phyloP scores from a whole-genome alignment of 2,113 vertebrate genomes.

The Tragelaphus scriptus region DNA sequence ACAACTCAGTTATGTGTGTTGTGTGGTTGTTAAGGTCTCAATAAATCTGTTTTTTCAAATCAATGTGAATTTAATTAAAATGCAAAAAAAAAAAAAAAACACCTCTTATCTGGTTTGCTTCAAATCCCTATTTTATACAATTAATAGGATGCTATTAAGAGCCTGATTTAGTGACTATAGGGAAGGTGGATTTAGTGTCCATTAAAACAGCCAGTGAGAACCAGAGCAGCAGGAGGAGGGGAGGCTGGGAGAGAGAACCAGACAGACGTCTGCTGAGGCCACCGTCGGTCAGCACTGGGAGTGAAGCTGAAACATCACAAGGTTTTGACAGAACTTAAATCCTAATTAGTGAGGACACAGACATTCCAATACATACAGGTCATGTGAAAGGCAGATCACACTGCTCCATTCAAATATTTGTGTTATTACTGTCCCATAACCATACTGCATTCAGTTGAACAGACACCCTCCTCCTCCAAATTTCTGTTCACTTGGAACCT shows the following conservation, averaged over 20 bases:
- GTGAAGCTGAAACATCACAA: not conserved
- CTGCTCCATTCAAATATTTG: not conserved
- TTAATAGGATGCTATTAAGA: conserved; percentile 64
- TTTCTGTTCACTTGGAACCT: not conserved
- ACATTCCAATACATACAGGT: not conserved
- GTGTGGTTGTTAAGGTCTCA: conserved; percentile 42
- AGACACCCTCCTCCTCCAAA: too few relatives aligned
- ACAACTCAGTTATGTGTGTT: conserved; percentile 46
- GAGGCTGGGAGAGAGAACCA: not conserved
- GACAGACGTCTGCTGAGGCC: not conserved
- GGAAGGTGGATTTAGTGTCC: conserved; percentile 20
- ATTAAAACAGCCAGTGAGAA: not conserved
- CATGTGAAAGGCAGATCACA: not conserved
- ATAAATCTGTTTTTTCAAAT: conserved; percentile 67
- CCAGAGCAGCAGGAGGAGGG: not conserved
- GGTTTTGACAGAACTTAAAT: conserved; percentile 15
- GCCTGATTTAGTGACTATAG: conserved; percentile 50
- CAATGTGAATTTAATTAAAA: conserved; percentile 73
- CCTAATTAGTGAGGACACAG: conserved; percentile 3
- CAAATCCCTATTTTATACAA: conserved; percentile 62
- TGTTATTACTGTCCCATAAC: not conserved
- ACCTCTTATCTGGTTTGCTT: not conserved
- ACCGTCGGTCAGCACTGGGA: not conserved
- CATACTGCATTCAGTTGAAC: not conserved
- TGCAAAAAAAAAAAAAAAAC: not conserved